phyloP scores from a whole-genome alignment of 2,888 invertebrate species.

The Drosophila glabriapex region DNA sequence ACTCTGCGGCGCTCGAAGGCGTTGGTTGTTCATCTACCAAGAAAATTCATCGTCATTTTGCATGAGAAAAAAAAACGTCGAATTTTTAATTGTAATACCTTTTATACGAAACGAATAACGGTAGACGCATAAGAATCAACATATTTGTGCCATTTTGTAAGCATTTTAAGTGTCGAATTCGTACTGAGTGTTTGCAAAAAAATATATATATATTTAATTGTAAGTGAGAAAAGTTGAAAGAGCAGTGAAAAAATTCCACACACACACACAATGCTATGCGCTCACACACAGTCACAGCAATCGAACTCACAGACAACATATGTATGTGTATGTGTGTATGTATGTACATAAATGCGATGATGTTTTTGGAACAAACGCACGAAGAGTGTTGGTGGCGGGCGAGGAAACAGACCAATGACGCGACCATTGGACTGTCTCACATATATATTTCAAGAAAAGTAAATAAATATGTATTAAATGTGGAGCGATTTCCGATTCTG shows the following conservation, averaged over 20 bases:
- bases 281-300: constrained; percentile 55
- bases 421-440: constrained; percentile 57
- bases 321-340: constrained; percentile 18
- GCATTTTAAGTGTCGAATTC: constrained; percentile 68
- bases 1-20: constrained; percentile 69
- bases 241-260: constrained; percentile 81
- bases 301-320: constrained; percentile 56
- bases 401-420: constrained; percentile 47
- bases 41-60: constrained; percentile 83
- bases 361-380: constrained; percentile 70
- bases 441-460: constrained; percentile 33
- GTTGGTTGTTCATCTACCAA: constrained; percentile 77
- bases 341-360: constrained; percentile 65
- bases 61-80: constrained; percentile 78
- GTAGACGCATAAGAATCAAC: constrained; percentile 69
- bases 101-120: constrained; percentile 70
- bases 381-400: constrained; percentile 46
- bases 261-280: constrained; percentile 54
- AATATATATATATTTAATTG: constrained; percentile 63
- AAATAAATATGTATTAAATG: constrained; percentile 32
- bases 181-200: constrained; percentile 63
- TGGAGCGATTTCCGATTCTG: constrained; percentile 16
- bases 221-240: constrained; percentile 75
- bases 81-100: constrained; percentile 71
- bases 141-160: constrained; percentile 77